phyloP scores from a whole-genome alignment of 1,140 invertebrate species.

The Batillaria attramentaria region DNA sequence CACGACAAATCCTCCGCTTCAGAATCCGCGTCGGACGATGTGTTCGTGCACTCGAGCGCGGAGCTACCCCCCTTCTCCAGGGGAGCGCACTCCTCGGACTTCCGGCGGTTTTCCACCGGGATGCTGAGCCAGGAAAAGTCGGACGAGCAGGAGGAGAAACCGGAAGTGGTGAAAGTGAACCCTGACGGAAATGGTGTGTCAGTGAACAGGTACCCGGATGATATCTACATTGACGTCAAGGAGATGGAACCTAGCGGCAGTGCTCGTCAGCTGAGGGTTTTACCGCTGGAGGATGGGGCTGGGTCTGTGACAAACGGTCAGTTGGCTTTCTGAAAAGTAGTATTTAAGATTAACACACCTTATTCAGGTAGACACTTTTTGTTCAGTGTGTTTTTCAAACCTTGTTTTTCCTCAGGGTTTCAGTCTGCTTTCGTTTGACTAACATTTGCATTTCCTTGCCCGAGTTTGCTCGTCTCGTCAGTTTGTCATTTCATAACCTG shows the following conservation, averaged over 20 bases:
- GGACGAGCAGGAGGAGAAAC: not conserved
- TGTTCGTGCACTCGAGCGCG: constrained; percentile 13
- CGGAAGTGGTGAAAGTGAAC: constrained; percentile 7
- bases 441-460: not conserved
- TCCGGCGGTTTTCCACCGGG: not conserved
- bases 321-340: not conserved
- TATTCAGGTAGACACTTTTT: too few relatives aligned
- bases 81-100: not conserved
- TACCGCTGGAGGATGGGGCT: constrained; percentile 19
- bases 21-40: constrained; percentile 21
- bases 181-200: constrained; percentile 3
- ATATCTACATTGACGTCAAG: constrained; percentile 40
- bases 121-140: not conserved
- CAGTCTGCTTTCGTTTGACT: not conserved
- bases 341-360: too few relatives aligned
- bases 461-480: not conserved
- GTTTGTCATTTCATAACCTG: not conserved
- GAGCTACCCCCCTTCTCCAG: not conserved
- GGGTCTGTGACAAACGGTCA: constrained; percentile 2
- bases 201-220: constrained; percentile 28
- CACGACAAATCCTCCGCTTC: not conserved
- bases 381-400: not conserved
- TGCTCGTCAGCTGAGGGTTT: constrained; percentile 23
- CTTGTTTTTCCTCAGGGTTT: not conserved
- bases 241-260: constrained; percentile 17